Evolutionary conservation across 2,888 invertebrate species (phyloP), one percentile per base, ranked within the genome.

Genomic region (Apotomis betuletana): DNA sequence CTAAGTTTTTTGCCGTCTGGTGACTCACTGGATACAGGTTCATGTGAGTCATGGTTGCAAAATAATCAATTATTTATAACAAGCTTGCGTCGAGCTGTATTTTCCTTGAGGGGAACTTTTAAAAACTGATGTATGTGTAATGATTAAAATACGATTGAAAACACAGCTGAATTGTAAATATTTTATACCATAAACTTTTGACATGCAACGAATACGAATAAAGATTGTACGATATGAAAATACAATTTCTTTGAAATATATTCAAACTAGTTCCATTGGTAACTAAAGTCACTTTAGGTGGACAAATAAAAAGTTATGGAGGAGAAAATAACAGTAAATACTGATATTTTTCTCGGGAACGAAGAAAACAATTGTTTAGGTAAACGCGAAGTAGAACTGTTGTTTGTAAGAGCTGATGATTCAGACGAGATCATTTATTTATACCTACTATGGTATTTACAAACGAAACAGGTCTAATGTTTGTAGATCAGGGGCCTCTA

Each of bases 1-100:
- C 52, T 41, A 63, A 63, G 13, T 41, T 52, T 62, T 46, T 38
- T 67, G 49, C 41, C 59, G 15, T 49, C 6, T 10, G 10, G n/a
- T 67, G 67, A 59, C 13, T 64, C 70, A 70, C 15, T n/a, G 36
- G 9, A n/a, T 51, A 27, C 59, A 51, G n/a, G 59, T 59, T n/a
- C 13, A 8, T 6, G n/a, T 59, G 64, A 64, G 13, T 70, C 52
- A 70, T n/a, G n/a, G 54, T 13, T 15, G 44, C 44, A 55, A 27
- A 8, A 46, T 58, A 70, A 64, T 52, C 52, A 54, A 54, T 63
- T 46, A 49, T 62, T 57, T 61, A 54, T 15, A 62, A 61, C 41
- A 60, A 13, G 52, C 10, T 9, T 27, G 68, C 36, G 49, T 36
- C 13, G 5, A 63, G 27, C n/a, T 49, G 36, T 38, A 38, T 58